Evolutionary conservation across 2,888 invertebrate species (phyloP).

Genomic region (Cecidostiba fungosa): DNA sequence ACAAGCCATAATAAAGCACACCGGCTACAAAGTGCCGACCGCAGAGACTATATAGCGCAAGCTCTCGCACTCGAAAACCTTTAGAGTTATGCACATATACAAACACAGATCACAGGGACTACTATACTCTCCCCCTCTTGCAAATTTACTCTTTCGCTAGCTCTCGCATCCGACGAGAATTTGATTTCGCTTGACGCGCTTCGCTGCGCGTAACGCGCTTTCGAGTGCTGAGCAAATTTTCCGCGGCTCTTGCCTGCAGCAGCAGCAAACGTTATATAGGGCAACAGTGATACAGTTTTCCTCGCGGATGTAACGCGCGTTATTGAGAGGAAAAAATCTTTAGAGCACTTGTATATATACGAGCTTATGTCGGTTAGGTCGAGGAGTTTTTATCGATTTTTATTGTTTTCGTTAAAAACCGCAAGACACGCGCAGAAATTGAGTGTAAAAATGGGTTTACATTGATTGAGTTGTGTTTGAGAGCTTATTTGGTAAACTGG

Average conservation of each 20-base stretch:
- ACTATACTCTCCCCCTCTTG: neutral
- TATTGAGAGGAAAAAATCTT: neutral
- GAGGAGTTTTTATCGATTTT: neutral
- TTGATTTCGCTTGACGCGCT: slow-evolving; percentile 49
- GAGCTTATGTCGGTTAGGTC: neutral
- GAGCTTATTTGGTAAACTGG: no score
- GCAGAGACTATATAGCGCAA: neutral
- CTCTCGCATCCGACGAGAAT: slow-evolving; percentile 30
- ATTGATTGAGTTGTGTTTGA: neutral
- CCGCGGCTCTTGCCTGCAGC: slow-evolving; percentile 12
- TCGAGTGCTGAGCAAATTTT: slow-evolving; percentile 46
- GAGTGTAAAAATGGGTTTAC: neutral
- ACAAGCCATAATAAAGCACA: neutral
- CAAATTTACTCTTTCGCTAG: neutral
- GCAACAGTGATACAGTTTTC: neutral
- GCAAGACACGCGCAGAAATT: neutral
- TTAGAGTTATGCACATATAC: neutral
- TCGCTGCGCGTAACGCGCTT: slow-evolving; percentile 31
- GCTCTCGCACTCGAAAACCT: neutral
- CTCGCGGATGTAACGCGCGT: neutral
- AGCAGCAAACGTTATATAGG: neutral
- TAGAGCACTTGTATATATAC: neutral
- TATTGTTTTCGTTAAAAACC: neutral
- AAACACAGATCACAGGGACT: neutral
- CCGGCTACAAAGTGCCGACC: neutral